Conservation (phyloP, 2,888 invertebrate genomes). For the Diploptera punctata region DNA sequence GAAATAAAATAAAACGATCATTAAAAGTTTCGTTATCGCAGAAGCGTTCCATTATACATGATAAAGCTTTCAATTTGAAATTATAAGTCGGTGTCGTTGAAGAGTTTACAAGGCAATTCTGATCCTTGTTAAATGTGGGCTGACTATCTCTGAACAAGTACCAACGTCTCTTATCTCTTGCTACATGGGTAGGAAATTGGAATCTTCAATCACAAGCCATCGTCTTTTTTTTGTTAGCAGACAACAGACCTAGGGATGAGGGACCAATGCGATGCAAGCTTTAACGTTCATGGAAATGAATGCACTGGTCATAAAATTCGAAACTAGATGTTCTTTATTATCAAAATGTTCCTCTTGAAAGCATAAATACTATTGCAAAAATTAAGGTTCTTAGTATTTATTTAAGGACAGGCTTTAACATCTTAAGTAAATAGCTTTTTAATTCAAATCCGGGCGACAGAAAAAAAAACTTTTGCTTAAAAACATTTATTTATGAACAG, state of each 20-base stretch:
- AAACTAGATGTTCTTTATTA: not conserved
- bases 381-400: no score
- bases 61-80: slow-evolving; percentile 31
- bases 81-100: slow-evolving; percentile 19
- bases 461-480: no score
- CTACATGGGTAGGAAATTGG: slow-evolving; percentile 18
- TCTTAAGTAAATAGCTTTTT: no score
- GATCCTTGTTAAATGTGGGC: slow-evolving; percentile 21
- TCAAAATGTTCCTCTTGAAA: no score
- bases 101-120: slow-evolving; percentile 34
- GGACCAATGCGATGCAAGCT: not conserved
- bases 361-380: no score
- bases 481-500: no score
- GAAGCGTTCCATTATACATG: slow-evolving; percentile 2
- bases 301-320: not conserved
- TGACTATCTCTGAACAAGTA: slow-evolving; percentile 27
- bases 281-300: not conserved
- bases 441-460: no score
- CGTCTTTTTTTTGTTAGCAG: not conserved
- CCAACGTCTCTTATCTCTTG: not conserved
- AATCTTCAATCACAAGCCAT: not conserved
- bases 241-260: no score
- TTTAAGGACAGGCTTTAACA: no score
- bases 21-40: slow-evolving; percentile 17
- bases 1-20: slow-evolving; percentile 5